Conservation (phyloP, 1,140 invertebrate species). For the Anadara kagoshimensis region DNA sequence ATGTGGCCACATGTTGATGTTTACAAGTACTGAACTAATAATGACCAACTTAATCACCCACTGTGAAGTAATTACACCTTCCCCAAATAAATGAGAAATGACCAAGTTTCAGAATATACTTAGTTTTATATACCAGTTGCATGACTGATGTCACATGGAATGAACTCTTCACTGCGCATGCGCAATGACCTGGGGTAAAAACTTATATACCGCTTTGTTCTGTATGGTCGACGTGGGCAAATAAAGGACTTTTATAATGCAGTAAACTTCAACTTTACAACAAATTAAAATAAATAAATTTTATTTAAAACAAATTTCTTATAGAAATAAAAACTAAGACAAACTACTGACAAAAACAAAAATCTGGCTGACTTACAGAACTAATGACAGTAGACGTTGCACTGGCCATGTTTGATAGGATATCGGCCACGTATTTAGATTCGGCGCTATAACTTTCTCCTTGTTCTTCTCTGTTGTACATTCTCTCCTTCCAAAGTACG, state of each 20-base stretch:
- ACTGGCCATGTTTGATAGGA: slow-evolving; percentile 64
- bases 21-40: too few relatives aligned
- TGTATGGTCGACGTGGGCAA: not conserved
- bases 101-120: too few relatives aligned
- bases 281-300: not conserved
- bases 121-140: too few relatives aligned
- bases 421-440: slow-evolving; percentile 67
- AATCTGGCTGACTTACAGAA: slow-evolving; percentile 44
- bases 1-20: too few relatives aligned
- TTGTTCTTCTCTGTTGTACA: slow-evolving; percentile 36
- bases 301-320: not conserved
- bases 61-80: too few relatives aligned
- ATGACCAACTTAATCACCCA: too few relatives aligned
- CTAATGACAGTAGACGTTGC: slow-evolving; percentile 47
- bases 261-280: too few relatives aligned
- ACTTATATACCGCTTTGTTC: slow-evolving; percentile 7
- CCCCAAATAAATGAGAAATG: too few relatives aligned
- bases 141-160: not conserved
- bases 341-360: not conserved
- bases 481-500: not conserved
- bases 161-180: not conserved
- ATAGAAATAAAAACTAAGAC: not conserved
- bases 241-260: not conserved
- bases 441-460: slow-evolving; percentile 52
- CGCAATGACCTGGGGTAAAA: not conserved